Evolutionary conservation across 2,888 invertebrate species (phyloP).

Genomic region (Microctonus hyperodae): DNA sequence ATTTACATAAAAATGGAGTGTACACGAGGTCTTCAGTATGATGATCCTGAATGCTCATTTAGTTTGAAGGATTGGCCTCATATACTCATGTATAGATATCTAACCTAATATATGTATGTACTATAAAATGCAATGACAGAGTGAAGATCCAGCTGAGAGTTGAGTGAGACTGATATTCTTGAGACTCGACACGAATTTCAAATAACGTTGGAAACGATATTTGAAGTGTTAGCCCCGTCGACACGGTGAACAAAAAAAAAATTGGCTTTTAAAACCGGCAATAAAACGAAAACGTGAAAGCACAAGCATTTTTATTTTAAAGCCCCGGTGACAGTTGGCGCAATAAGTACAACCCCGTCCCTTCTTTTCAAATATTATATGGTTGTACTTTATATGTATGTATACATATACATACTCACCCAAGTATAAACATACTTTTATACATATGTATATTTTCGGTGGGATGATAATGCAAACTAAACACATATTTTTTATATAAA

Average conservation of each 20-base stretch:
- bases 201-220: conserved; percentile 53
- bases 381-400: too few relatives aligned
- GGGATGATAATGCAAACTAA: conserved; percentile 55
- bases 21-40: not conserved
- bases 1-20: not conserved
- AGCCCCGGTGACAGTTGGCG: conserved; percentile 59
- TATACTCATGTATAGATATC: not conserved
- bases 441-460: not conserved
- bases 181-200: conserved; percentile 56
- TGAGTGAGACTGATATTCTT: conserved; percentile 50
- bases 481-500: conserved; percentile 51
- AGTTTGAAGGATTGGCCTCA: not conserved
- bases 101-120: not conserved
- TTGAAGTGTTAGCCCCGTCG: conserved; percentile 45
- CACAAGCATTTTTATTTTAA: conserved; percentile 57
- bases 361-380: conserved; percentile 19
- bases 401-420: not conserved
- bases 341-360: conserved; percentile 50
- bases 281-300: conserved; percentile 60
- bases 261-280: conserved; percentile 61
- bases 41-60: conserved; percentile 13
- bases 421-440: not conserved
- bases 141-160: conserved; percentile 25
- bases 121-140: conserved; percentile 17
- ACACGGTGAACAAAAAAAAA: conserved; percentile 7